These are phyloP conservation scores for Eugnorisma glareosa DNA, from an alignment of 2,888 invertebrate species.

Conservation along the genomic window DNA sequence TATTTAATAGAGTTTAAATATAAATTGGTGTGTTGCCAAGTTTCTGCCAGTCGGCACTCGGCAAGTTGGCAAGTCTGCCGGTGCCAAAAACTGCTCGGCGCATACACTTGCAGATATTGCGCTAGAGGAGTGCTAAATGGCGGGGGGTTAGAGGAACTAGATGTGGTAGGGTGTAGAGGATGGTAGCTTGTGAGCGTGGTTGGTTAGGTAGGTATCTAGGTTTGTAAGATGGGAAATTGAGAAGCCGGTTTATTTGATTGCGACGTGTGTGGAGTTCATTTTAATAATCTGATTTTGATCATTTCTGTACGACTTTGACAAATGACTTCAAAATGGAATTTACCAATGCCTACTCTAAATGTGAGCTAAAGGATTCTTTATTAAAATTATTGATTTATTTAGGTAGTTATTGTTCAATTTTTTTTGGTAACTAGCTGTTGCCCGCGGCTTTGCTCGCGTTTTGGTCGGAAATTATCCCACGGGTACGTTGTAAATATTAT, in stretches of 20 bases:
- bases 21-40: slow-evolving; percentile 79
- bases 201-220: neutral
- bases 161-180: slow-evolving; percentile 37
- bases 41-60: slow-evolving; percentile 59
- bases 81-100: slow-evolving; percentile 79
- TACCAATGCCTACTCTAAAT: neutral
- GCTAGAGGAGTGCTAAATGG: slow-evolving; percentile 64
- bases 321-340: neutral
- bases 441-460: too few species aligned
- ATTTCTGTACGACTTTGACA: neutral
- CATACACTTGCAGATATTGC: slow-evolving; percentile 77
- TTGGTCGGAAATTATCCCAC: too few species aligned
- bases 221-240: neutral
- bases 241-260: neutral
- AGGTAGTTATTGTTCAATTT: neutral
- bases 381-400: neutral
- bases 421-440: too few species aligned
- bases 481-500: too few species aligned
- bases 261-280: neutral
- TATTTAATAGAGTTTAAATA: slow-evolving; percentile 80
- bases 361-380: neutral
- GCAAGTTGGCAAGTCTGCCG: slow-evolving; percentile 66
- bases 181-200: slow-evolving; percentile 9
- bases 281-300: neutral
- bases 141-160: slow-evolving; percentile 42